Percentiles rank a stretch among this genome's conserved stretches.
Conservation (phyloP, 2,797 vertebrate species). For the Cirrhinus mrigala region DNA sequence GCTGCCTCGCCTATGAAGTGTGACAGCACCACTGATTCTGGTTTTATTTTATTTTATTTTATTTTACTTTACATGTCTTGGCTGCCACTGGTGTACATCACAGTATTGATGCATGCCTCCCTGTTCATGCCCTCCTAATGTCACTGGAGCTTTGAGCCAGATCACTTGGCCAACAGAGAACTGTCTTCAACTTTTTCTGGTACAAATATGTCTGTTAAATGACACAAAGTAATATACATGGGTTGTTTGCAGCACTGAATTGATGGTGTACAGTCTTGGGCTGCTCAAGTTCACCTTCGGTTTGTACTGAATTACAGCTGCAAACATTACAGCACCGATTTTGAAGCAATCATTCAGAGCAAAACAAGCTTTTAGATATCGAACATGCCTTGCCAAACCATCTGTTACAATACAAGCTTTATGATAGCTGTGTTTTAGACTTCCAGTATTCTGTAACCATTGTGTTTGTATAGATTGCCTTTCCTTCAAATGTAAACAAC, state of each 20-base stretch:
- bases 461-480: not conserved
- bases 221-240: not conserved
- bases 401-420: not conserved
- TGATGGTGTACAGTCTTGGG: not conserved
- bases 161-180: not conserved
- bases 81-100: not conserved
- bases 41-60: no score
- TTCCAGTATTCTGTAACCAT: not conserved
- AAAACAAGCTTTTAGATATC: slow-evolving; percentile 16
- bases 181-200: not conserved
- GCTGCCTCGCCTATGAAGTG: no score
- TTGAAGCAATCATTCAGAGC: not conserved
- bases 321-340: slow-evolving; percentile 1
- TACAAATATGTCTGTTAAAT: not conserved
- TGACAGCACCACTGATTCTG: no score
- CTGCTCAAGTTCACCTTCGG: not conserved
- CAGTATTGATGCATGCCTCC: not conserved
- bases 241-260: not conserved
- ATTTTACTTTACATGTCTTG: no score
- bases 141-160: not conserved
- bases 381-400: not conserved
- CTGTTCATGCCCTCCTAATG: not conserved
- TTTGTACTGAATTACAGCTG: not conserved
- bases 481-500: not conserved
- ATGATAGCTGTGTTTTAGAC: not conserved